Base-by-base conservation (phyloP, 2,888 invertebrate species). In the Cheilosia variabilis region DNA sequence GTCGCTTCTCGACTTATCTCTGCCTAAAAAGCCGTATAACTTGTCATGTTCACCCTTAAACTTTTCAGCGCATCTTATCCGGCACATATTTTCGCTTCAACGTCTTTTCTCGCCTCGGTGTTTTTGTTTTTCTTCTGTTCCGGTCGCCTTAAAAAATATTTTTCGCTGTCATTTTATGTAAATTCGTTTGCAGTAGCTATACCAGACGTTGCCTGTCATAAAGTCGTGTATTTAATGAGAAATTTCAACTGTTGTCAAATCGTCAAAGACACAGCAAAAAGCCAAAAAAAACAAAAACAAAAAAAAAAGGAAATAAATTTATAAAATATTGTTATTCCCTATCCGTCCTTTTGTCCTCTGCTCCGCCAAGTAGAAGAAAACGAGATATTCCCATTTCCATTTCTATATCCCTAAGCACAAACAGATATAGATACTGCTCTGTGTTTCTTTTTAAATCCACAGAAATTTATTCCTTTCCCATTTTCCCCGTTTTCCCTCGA, bases 281-380 rank as follows among this genome's bases (percentile, higher is more conserved):
- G 60, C 45, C 50, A 24, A 71, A 31, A 63, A 45, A 52, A 15
- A 66, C 62, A 47, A 37, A 60, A 10, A 10, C 60, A 63, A 50
- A 43, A 17, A n/a, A 2, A 19, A 19, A 19, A 19, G 19, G 19
- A 60, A 55, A 24, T 50, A 78, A 63, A 57, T 22, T 22, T 69
- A 75, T 84, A 75, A 84, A 84, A 84, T 84, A 84, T 80, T 80
- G 60, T 80, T 84, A 76, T 84, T 80, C 75, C 60, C 71, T 66
- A 79, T 84, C 43, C 65, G 66, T 71, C 73, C 63, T 69, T 79
- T 71, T 72, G 72, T 68, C 73, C 80, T 80, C 68, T 80, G 50
- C 27, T 37, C 6, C 27, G 57, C 13, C 34, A 22, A 34, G 60
- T 53, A 34, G 43, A 68, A 50, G 37, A 68, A 43, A 41, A 31